Evolutionary conservation across 2,888 invertebrate species (phyloP), one percentile per base, ranked within the genome.

Genomic region (Diarsia rubi): DNA sequence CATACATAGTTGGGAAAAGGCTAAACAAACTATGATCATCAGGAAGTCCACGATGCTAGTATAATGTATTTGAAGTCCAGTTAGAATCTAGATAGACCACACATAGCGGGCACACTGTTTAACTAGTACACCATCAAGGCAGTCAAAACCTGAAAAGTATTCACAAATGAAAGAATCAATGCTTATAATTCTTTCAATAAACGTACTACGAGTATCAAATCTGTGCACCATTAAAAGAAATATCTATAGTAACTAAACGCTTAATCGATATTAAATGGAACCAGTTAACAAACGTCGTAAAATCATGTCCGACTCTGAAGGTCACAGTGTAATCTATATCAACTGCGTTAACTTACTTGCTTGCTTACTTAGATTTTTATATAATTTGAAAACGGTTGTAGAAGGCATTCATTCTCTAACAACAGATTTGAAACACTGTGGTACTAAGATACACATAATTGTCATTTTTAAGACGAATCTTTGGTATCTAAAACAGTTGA

Each of bases 211-310:
- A 9, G 6, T 65, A n/a, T 16, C 5, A 14, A 57, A 49, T 44
- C 11, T 45, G 12, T 54, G 24, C 31, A 24, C 14, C 57, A 70
- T 70, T n/a, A 27, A 52, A 52, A 37, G 16, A 49, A 64, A 70
- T 64, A 59, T 24, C 68, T 47, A 31, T 63, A 57, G 59, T 64
- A 63, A 63, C 70, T 49, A 45, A 57, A 9, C 1, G 69, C 31
- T 77, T 69, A 37, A 78, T 65, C 59, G 60, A 78, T 78, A 70
- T 42, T 19, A 65, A 62, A 65, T 49, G 49, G 31, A 49, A 44
- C 24, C 31, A 44, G 47, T 24, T 21, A 45, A 54, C 16, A 14
- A 52, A 52, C 37, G 37, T 47, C 63, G 21, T 44, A 24, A 44
- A 37, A 37, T 47, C 42, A 47, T 71, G 42, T 47, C 60, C 24